phyloP scores from a whole-genome alignment of 2,888 invertebrate genomes.

The Archaeoteleia sp. region DNA sequence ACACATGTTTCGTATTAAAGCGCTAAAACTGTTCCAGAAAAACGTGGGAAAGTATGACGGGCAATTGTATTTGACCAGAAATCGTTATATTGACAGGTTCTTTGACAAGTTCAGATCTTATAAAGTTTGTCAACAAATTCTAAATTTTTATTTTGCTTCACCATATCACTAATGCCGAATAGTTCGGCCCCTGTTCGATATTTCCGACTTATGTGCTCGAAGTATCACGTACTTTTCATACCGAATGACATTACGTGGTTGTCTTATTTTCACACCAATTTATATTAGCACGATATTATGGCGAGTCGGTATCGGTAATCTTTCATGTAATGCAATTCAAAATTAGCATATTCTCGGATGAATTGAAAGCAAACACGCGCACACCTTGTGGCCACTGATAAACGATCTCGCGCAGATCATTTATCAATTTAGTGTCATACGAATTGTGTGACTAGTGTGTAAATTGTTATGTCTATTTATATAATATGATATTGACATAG shows the following conservation, averaged over 20 bases:
- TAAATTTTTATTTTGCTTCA: too few relatives aligned
- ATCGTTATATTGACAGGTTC: conserved; percentile 65
- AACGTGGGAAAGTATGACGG: conserved; percentile 61
- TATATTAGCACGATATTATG: conserved; percentile 4
- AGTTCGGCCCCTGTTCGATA: too few relatives aligned
- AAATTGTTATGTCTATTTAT: conserved; percentile 12
- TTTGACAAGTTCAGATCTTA: too few relatives aligned
- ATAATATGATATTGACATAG: conserved; percentile 4
- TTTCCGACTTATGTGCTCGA: too few relatives aligned
- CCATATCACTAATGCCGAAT: too few relatives aligned
- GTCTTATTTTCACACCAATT: too few relatives aligned
- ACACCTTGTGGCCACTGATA: conserved; percentile 21
- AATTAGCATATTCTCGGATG: conserved; percentile 28
- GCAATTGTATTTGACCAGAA: conserved; percentile 59
- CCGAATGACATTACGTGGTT: too few relatives aligned
- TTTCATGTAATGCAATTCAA: conserved; percentile 19
- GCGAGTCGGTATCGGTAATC: conserved; percentile 15
- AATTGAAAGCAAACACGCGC: conserved; percentile 26
- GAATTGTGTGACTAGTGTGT: conserved; percentile 19
- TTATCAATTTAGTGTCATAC: conserved; percentile 21
- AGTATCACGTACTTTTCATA: too few relatives aligned
- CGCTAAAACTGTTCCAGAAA: conserved; percentile 46
- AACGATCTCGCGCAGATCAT: conserved; percentile 18
- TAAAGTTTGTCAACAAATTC: too few relatives aligned
- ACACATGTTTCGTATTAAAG: conserved; percentile 70